Evolutionary conservation across 2,888 invertebrate species (phyloP).

Genomic region (Metacarcinus magister): DNA sequence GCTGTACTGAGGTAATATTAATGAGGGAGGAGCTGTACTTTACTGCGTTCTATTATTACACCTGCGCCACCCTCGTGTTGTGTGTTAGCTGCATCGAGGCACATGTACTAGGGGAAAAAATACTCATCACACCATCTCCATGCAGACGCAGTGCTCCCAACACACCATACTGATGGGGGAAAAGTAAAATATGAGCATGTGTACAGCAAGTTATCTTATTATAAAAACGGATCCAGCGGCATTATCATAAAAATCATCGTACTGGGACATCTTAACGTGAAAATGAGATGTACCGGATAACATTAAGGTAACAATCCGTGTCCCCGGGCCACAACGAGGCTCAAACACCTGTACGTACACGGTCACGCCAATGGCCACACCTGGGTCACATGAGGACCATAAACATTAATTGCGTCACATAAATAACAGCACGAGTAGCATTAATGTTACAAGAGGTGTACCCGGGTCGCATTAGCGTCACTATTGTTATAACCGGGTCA

Average conservation of each 20-base stretch:
- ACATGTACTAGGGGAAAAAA: too few species aligned
- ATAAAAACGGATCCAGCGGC: not conserved
- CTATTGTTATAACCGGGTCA: not conserved
- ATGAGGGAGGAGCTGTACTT: too few species aligned
- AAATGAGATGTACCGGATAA: not conserved
- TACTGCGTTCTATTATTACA: too few species aligned
- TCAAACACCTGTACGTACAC: not conserved
- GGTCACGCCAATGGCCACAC: not conserved
- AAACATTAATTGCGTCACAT: not conserved
- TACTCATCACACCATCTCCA: too few species aligned
- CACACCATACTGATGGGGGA: not conserved
- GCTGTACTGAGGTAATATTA: too few species aligned
- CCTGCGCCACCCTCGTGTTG: too few species aligned
- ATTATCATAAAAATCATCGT: not conserved
- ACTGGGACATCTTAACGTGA: slow-evolving; percentile 26
- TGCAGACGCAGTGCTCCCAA: not conserved
- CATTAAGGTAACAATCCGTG: not conserved
- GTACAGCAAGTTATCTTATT: too few species aligned
- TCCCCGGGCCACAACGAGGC: not conserved
- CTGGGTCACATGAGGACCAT: not conserved
- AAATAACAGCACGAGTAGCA: not conserved
- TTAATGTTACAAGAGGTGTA: slow-evolving; percentile 26
- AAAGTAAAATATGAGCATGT: not conserved
- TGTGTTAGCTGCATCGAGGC: too few species aligned
- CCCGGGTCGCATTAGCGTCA: not conserved